Conservation (phyloP, 2,888 invertebrate species). For the Acronicta psi region DNA sequence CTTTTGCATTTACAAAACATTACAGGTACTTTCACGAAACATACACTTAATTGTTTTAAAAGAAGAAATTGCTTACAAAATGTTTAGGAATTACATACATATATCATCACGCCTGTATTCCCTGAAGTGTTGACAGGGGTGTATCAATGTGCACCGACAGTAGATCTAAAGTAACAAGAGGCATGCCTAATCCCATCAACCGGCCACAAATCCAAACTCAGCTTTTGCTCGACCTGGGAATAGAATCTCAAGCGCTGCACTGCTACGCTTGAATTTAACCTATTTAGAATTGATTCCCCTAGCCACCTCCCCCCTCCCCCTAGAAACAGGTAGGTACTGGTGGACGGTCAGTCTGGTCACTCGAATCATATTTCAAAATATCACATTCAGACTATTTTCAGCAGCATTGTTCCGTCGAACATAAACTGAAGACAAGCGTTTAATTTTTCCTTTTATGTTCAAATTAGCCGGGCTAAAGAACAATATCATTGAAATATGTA, state of each 20-base stretch:
- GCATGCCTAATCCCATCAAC: no score
- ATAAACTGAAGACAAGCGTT: slow-evolving; percentile 2
- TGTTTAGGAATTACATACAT: neutral
- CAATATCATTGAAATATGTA: slow-evolving; percentile 22
- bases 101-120: no score
- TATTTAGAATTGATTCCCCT: no score
- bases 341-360: neutral
- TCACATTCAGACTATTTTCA: neutral
- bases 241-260: no score
- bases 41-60: neutral
- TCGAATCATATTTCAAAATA: neutral
- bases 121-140: no score
- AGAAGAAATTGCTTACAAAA: neutral
- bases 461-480: slow-evolving; percentile 22
- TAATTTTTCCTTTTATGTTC: slow-evolving; percentile 9
- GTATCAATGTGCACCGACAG: no score
- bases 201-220: no score
- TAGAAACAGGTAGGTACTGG: no score
- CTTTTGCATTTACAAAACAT: neutral
- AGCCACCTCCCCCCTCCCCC: no score
- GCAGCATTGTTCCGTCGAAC: slow-evolving; percentile 8
- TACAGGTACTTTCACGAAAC: slow-evolving; percentile 5
- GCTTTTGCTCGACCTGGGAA: no score
- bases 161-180: no score
- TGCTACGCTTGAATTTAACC: no score